These are phyloP conservation scores for Heliangelus exortis DNA, from an alignment of 2,797 vertebrate species.

Conservation along the genomic window DNA sequence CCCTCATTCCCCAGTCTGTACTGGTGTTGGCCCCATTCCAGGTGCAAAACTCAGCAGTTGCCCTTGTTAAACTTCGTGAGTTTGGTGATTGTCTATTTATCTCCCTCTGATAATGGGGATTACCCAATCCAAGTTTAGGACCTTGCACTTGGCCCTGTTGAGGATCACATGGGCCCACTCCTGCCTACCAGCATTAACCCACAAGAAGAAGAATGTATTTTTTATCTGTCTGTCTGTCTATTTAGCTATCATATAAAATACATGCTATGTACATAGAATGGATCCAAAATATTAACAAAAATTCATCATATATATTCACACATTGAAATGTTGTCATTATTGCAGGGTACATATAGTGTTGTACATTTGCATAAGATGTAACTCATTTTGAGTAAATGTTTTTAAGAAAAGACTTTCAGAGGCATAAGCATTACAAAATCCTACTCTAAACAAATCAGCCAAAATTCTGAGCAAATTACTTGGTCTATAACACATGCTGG, in stretches of 20 bases:
- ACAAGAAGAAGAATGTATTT: background rate
- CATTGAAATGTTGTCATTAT: background rate
- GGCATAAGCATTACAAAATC: background rate
- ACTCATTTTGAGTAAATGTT: background rate
- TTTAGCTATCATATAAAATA: background rate
- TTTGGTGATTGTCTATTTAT: too few species aligned
- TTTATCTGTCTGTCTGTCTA: background rate
- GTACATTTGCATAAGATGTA: background rate
- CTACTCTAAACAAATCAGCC: background rate
- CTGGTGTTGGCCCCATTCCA: too few species aligned
- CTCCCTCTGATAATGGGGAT: too few species aligned
- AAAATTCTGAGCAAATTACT: background rate
- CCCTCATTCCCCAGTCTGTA: too few species aligned
- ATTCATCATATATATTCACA: background rate
- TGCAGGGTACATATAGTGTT: background rate
- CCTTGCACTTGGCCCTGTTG: background rate
- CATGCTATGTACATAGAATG: background rate
- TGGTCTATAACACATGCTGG: background rate
- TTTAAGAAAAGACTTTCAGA: background rate
- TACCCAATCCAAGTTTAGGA: accelerated
- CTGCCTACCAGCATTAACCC: background rate
- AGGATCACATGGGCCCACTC: background rate
- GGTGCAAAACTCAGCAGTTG: too few species aligned
- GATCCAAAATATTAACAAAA: background rate
- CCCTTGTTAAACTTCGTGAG: too few species aligned